Evolutionary conservation across 2,888 invertebrate species (phyloP).

Genomic region (Diplolepis rosae): DNA sequence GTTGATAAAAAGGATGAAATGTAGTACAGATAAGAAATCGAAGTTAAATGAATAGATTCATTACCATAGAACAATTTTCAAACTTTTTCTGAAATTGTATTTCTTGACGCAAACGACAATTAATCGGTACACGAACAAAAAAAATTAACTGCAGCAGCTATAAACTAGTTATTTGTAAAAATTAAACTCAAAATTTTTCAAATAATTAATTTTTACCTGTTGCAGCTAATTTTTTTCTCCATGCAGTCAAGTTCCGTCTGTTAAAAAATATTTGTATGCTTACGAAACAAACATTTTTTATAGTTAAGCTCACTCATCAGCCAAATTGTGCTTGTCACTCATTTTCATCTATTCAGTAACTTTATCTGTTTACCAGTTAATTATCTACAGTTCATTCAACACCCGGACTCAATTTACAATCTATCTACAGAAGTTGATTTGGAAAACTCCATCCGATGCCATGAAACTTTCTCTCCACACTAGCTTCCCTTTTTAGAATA

Average conservation of each 20-base stretch:
- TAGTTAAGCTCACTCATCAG: not conserved
- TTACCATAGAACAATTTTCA: not conserved
- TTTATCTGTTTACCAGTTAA: slow-evolving; percentile 3
- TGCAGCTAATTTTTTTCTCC: too few species aligned
- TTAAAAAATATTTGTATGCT: slow-evolving; percentile 3
- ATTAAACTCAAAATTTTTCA: too few species aligned
- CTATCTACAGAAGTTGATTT: slow-evolving; percentile 3
- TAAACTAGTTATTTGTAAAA: too few species aligned
- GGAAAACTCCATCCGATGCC: slow-evolving; percentile 8
- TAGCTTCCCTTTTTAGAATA: slow-evolving; percentile 1
- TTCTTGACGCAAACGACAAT: not conserved
- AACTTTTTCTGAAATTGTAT: not conserved
- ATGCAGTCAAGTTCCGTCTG: not conserved
- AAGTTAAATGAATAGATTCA: not conserved
- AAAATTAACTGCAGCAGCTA: too few species aligned
- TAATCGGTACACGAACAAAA: too few species aligned
- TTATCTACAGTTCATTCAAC: slow-evolving; percentile 14
- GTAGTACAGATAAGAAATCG: not conserved
- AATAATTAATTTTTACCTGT: too few species aligned
- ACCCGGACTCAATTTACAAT: slow-evolving; percentile 26
- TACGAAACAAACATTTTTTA: not conserved
- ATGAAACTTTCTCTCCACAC: not conserved
- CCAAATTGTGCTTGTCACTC: not conserved
- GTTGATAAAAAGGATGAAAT: not conserved
- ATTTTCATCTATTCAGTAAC: not conserved